These are phyloP conservation scores for Siniperca knerii DNA, from an alignment of 2,113 vertebrate genomes.

Conservation along the genomic window DNA sequence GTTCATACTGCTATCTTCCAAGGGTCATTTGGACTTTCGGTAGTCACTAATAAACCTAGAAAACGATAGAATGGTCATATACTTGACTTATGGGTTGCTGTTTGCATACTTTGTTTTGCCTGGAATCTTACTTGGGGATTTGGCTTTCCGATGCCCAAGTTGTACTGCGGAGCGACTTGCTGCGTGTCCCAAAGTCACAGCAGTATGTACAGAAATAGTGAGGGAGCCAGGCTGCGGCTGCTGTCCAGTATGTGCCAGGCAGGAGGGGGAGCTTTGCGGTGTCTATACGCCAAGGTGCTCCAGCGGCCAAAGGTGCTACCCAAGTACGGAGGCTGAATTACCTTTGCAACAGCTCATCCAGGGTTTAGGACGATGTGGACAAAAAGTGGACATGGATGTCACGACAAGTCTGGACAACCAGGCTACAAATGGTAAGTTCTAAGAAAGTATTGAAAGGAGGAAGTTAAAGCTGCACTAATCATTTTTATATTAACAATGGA, in stretches of 20 bases:
- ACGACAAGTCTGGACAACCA: conserved; percentile 69
- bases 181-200: conserved; percentile 76
- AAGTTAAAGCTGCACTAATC: neutral
- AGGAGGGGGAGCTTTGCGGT: conserved; percentile 88
- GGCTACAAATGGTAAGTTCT: conserved; percentile 75
- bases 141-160: conserved; percentile 91
- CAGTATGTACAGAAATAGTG: conserved; percentile 86
- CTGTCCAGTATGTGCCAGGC: conserved; percentile 88
- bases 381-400: conserved; percentile 80
- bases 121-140: conserved; percentile 71
- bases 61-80: conserved; percentile 63
- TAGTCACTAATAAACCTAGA: conserved; percentile 13
- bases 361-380: conserved; percentile 89
- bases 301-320: conserved; percentile 89
- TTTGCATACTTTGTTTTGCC: conserved; percentile 65
- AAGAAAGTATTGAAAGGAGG: neutral
- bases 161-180: conserved; percentile 85
- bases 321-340: conserved; percentile 84
- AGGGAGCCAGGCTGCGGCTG: conserved; percentile 92
- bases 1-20: conserved; percentile 37
- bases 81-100: conserved; percentile 61
- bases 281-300: conserved; percentile 93
- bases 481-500: neutral
- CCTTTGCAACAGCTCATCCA: conserved; percentile 91
- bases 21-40: conserved; percentile 32